phyloP scores from a whole-genome alignment of 2,797 vertebrate genomes.

The Squalus acanthias region DNA sequence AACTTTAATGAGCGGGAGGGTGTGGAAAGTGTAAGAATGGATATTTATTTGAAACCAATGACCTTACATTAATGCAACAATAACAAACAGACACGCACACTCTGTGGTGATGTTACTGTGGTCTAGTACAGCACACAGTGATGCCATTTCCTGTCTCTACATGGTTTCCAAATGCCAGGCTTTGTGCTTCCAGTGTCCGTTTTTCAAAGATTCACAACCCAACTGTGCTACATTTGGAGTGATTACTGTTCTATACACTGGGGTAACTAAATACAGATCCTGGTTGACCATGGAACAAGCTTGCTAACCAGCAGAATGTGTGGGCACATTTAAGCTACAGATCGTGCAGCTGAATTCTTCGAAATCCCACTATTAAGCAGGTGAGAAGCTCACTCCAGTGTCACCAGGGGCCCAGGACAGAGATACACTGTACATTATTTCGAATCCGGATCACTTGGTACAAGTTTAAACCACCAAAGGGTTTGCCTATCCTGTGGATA shows the following conservation, averaged over 20 bases:
- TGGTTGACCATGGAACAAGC: neutral
- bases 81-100: neutral
- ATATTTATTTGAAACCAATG: neutral
- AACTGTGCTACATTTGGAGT: neutral
- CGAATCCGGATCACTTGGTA: too few relatives aligned
- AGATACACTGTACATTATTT: neutral
- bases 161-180: neutral
- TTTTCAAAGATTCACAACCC: neutral
- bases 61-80: neutral
- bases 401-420: neutral
- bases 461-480: neutral
- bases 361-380: neutral
- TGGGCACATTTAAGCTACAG: neutral
- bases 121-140: neutral
- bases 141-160: neutral
- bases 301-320: neutral
- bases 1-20: neutral
- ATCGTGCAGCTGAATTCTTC: neutral
- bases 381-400: neutral
- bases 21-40: neutral
- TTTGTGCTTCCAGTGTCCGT: neutral
- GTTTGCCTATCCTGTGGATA: neutral
- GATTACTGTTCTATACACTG: neutral
- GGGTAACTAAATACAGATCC: neutral
- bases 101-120: neutral